Conservation (phyloP, 2,113 vertebrate species). For the Pterocles gutturalis region DNA sequence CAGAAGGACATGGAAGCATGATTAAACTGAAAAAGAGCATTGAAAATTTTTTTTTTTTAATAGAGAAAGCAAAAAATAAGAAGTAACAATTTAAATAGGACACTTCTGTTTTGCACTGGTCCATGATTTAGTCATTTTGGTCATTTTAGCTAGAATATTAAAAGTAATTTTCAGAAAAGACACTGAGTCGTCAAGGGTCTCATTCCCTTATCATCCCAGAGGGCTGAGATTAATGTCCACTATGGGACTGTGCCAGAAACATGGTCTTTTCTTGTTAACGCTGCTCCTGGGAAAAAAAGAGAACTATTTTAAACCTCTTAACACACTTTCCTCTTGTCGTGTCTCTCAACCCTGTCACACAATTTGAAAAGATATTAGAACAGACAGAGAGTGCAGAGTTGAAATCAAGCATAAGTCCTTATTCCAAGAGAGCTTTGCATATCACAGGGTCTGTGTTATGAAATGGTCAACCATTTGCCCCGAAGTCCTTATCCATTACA, state of each 20-base stretch:
- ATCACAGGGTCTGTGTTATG: conserved; percentile 40
- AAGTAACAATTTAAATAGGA: not conserved
- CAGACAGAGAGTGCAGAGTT: conserved; percentile 67
- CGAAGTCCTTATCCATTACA: conserved; percentile 56
- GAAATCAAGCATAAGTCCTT: conserved; percentile 60
- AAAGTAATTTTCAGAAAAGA: conserved; percentile 29
- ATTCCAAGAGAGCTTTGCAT: conserved; percentile 60
- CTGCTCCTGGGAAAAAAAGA: not conserved
- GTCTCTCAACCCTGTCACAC: conserved; percentile 58
- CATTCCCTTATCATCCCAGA: conserved; percentile 28
- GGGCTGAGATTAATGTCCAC: conserved; percentile 51
- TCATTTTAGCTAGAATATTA: conserved; percentile 18
- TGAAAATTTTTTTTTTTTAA: not conserved
- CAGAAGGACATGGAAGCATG: not conserved
- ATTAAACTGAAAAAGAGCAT: not conserved
- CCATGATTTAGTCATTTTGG: not conserved
- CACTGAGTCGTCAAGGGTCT: conserved; percentile 34
- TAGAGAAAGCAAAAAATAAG: not conserved
- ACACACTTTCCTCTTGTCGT: conserved; percentile 42
- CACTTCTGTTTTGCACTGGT: not conserved
- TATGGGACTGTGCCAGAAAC: conserved; percentile 56
- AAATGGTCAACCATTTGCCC: conserved; percentile 58
- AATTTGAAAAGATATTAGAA: conserved; percentile 71
- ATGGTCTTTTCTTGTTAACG: conserved; percentile 55
- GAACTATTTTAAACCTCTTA: conserved; percentile 53